phyloP scores from a whole-genome alignment of 2,888 invertebrate species.

The Lacanobia oleracea region DNA sequence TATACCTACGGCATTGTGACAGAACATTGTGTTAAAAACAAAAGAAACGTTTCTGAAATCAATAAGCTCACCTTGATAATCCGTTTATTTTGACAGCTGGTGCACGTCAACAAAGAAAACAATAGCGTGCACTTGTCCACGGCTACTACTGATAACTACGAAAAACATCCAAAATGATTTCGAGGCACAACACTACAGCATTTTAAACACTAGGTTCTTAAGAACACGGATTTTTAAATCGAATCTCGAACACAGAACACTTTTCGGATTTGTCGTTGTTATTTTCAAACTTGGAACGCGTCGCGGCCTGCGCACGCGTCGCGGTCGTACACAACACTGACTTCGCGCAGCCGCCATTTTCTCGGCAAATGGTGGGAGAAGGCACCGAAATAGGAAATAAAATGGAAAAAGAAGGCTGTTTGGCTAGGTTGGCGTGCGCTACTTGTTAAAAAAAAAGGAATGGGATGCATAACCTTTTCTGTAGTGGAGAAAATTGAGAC shows the following conservation, averaged over 20 bases:
- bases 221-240: slow-evolving; percentile 43
- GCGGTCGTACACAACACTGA: slow-evolving; percentile 84
- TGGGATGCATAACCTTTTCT: slow-evolving; percentile 45
- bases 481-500: slow-evolving; percentile 48
- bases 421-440: slow-evolving; percentile 64
- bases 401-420: slow-evolving; percentile 80
- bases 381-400: slow-evolving; percentile 83
- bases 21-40: slow-evolving; percentile 58
- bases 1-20: slow-evolving; percentile 23
- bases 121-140: slow-evolving; percentile 65
- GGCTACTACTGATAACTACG: slow-evolving; percentile 4
- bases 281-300: slow-evolving; percentile 65
- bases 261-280: slow-evolving; percentile 68
- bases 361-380: slow-evolving; percentile 82
- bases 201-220: slow-evolving; percentile 38
- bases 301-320: slow-evolving; percentile 81
- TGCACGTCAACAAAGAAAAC: slow-evolving; percentile 81
- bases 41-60: slow-evolving; percentile 72
- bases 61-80: slow-evolving; percentile 83
- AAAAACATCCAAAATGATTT: slow-evolving; percentile 29
- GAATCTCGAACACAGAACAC: slow-evolving; percentile 62
- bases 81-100: slow-evolving; percentile 86
- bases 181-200: slow-evolving; percentile 33
- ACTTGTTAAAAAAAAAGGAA: slow-evolving; percentile 63
- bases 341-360: slow-evolving; percentile 82